Percentiles rank a stretch among this genome's conserved stretches.
phyloP scores from a whole-genome alignment of 2,888 invertebrate genomes.

The Agrotis puta region DNA sequence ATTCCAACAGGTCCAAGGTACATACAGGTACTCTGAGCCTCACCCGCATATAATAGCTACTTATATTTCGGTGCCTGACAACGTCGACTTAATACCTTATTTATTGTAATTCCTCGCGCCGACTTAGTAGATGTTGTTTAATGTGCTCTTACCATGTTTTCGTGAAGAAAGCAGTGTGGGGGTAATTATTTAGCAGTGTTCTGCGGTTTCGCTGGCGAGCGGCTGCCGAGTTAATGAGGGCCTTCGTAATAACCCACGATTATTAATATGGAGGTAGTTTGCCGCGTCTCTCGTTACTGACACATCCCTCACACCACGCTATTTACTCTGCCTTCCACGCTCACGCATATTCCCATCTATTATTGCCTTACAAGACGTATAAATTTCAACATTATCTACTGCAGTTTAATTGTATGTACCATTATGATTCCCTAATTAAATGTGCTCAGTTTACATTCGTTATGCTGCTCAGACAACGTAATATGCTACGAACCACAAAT shows the following conservation, averaged over 20 bases:
- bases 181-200: constrained; percentile 90
- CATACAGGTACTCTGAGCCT: constrained; percentile 31
- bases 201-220: constrained; percentile 87
- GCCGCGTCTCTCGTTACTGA: constrained; percentile 79
- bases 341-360: constrained; percentile 56
- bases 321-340: constrained; percentile 71
- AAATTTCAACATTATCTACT: constrained; percentile 40
- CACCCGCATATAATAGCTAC: constrained; percentile 61
- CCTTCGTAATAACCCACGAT: constrained; percentile 86
- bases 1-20: constrained; percentile 44
- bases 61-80: constrained; percentile 81
- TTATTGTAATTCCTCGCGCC: constrained; percentile 85
- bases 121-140: constrained; percentile 87
- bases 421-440: constrained; percentile 67
- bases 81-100: constrained; percentile 85
- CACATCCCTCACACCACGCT: constrained; percentile 70
- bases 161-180: constrained; percentile 85
- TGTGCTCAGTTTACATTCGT: constrained; percentile 69
- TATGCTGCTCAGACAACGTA: constrained; percentile 67
- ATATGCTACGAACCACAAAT: constrained; percentile 75
- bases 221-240: constrained; percentile 85
- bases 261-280: constrained; percentile 88
- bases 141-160: constrained; percentile 86
- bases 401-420: constrained; percentile 50
- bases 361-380: constrained; percentile 58